A percentile compares a stretch with the other conserved stretches of the same genome.
These are phyloP conservation scores for Solea solea DNA, from an alignment of 2,113 vertebrate species.

Conservation along the genomic window DNA sequence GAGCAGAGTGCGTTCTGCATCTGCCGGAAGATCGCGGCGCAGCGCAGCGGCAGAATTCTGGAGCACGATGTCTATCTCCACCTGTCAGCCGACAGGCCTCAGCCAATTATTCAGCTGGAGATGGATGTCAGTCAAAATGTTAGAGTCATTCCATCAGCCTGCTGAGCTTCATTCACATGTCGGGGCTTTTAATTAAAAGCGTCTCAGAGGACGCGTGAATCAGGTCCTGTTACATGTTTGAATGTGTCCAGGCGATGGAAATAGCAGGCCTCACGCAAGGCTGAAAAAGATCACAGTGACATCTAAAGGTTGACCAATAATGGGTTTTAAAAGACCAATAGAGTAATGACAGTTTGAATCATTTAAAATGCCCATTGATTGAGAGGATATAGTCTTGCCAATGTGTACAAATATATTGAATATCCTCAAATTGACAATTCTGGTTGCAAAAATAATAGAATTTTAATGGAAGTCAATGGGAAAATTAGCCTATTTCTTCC, in stretches of 20 bases:
- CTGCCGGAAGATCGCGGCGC: slow-evolving; percentile 9
- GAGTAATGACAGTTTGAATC: too few species aligned
- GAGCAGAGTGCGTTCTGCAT: slow-evolving; percentile 7
- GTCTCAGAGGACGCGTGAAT: slow-evolving; percentile 28
- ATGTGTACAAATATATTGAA: too few species aligned
- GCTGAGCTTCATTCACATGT: slow-evolving; percentile 28
- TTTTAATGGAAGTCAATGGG: too few species aligned
- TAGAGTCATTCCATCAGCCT: slow-evolving; percentile 37
- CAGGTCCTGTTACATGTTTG: not conserved
- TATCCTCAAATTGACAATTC: too few species aligned
- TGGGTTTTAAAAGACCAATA: too few species aligned
- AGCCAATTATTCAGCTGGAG: slow-evolving; percentile 60
- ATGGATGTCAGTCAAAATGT: slow-evolving; percentile 70
- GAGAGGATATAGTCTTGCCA: too few species aligned
- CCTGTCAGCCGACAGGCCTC: slow-evolving; percentile 26
- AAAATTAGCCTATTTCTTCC: too few species aligned
- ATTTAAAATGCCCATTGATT: too few species aligned
- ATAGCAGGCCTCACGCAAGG: not conserved
- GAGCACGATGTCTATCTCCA: slow-evolving; percentile 34
- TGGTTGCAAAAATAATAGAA: too few species aligned
- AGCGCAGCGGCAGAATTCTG: not conserved
- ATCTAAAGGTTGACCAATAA: too few species aligned
- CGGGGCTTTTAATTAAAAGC: slow-evolving; percentile 43
- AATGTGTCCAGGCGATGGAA: not conserved
- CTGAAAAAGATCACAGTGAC: too few species aligned